Evolutionary conservation across 2,113 vertebrate genomes (phyloP), one percentile per base, ranked within the genome.

Genomic region (Bufo bufo): DNA sequence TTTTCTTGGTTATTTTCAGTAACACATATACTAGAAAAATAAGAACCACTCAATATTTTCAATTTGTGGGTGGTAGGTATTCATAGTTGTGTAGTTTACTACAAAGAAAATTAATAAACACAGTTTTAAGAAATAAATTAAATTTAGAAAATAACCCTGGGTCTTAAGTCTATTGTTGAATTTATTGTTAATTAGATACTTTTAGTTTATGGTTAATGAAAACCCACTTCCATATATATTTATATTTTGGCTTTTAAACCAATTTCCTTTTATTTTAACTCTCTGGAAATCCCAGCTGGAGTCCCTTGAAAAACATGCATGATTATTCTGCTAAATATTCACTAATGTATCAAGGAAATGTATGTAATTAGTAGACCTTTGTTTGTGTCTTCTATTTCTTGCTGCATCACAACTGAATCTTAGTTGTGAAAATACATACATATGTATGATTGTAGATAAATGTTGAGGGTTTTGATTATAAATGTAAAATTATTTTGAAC

Each of bases 281-380:
- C 75, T 79, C 85, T 86, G 47, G 85, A 69, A 80, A 79, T 80
- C 85, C 20, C 85, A 86, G 85, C 63, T 86, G 77, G 85, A 86
- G 49, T 65, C 50, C 45, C 77, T 86, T 69, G 56, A 69, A 86
- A 86, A 86, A 86, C 80, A 77, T 49, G 79, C 61, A 79, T 86
- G 85, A 79, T 86, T 79, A 86, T 86, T 86, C 75, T 69, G 75
- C 85, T 86, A 79, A 86, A 86, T 86, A 77, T 69, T 86, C 77
- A 45, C 75, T 80, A 86, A 86, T 86, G 75, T 86, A 77, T 86
- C 63, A 79, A 69, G 47, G 80, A 86, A 86, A 86, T 86, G 85
- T 69, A 86, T 80, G 61, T 86, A 86, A 86, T 86, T 86, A 86
- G 75, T 80, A 80, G 85, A 69, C 85, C 80, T 86, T 86, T 86